Base-by-base conservation (phyloP, 92 coral and sea anemone genomes). In the Epizoanthus ramosus region DNA sequence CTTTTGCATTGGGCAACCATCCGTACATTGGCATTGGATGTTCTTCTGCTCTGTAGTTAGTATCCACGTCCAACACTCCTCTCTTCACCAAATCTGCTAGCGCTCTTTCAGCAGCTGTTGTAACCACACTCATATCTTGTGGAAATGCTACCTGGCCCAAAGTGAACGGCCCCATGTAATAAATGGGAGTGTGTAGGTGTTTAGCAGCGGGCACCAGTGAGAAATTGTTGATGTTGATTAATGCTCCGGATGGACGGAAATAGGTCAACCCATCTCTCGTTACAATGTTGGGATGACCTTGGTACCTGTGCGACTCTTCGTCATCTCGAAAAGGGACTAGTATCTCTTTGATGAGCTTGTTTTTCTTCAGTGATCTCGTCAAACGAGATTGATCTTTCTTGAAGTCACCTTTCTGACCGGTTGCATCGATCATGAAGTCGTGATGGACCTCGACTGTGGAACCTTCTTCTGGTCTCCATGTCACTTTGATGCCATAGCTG, bases 141-240 rank as follows among this genome's bases (percentile, higher is more conserved):
- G 88, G 88, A 14, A 75, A 84, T 53, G 82, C 88, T 56, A 75
- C 35, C 35, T 75, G 88, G 18, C 88, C 83, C 28, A 53, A 23
- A 16, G 83, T 65, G 28, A 63, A 64, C 9, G 88, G 88, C 15
- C 88, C 88, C 88, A 84, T 84, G 83, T 84, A 84, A n/a, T 84
- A 84, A 65, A 84, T 75, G 50, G 88, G 83, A 3, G 88, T 17
- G 8, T 25, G n/a, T 22, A 75, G 63, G 63, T 19, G 41, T 12
- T 64, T 23, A 16, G 68, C 13, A 5, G 64, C 83, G 15, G 75
- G 41, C 19, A 84, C 83, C 31, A 84, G 59, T 17, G 88, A 84
- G 58, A 72, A 84, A 66, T 84, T 84, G 50, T 64, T 66, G 22
- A 84, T 63, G 28, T 84, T 75, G 10, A 84, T 84, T 35, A 84